These are phyloP conservation scores for Leptopilina syphax DNA, from an alignment of 2,888 invertebrate species.

Conservation along the genomic window DNA sequence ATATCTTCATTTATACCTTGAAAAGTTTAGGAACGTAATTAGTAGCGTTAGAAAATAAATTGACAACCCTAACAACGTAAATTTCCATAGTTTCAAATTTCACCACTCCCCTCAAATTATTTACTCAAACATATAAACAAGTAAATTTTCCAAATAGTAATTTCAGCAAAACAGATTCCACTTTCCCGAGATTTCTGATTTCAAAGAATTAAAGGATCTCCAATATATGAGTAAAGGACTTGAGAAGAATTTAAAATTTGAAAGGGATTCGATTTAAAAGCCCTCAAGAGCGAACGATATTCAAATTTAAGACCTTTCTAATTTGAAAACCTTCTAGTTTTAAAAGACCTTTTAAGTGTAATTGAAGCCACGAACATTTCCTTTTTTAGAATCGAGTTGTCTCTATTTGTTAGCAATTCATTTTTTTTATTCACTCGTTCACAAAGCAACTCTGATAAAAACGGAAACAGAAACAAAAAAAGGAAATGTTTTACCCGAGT, in stretches of 20 bases:
- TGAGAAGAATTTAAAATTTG: neutral
- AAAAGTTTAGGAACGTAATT: no score
- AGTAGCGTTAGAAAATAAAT: no score
- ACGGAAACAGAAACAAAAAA: neutral
- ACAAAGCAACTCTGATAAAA: neutral
- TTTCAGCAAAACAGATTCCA: no score
- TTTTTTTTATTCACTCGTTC: no score
- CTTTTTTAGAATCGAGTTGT: neutral
- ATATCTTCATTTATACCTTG: no score
- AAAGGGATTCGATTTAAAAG: neutral
- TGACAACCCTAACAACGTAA: no score
- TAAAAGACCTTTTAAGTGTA: neutral
- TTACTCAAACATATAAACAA: no score
- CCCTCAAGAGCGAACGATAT: neutral
- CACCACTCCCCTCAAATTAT: no score
- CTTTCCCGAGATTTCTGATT: neutral
- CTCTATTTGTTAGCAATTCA: neutral
- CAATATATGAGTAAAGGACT: neutral
- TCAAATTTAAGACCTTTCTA: neutral
- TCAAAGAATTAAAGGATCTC: neutral
- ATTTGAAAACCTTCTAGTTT: neutral
- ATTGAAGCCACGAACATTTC: neutral
- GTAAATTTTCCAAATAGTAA: no score
- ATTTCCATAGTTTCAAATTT: no score
- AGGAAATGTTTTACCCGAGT: neutral